A percentile compares a stretch with the other conserved stretches of the same genome.
Evolutionary conservation across 2,888 invertebrate species (phyloP).

Genomic region (Marronus borbonicus): DNA sequence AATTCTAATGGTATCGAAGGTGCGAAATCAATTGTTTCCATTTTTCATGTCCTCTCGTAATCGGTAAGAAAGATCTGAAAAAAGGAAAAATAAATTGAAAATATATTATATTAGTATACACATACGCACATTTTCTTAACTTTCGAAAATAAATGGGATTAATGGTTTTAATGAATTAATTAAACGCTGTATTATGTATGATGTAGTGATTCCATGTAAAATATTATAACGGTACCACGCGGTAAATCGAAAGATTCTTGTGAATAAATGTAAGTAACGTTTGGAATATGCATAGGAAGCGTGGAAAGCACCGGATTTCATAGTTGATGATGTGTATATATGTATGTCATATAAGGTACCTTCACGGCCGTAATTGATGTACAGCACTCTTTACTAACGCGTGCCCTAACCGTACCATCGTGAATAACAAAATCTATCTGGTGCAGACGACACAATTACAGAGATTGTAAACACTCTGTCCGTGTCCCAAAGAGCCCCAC

Average conservation of each 20-base stretch:
- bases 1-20: slow-evolving; percentile 8
- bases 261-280: slow-evolving; percentile 2
- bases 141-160: neutral
- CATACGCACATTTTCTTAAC: slow-evolving; percentile 15
- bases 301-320: slow-evolving; percentile 37
- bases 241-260: slow-evolving; percentile 36
- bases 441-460: slow-evolving; percentile 63
- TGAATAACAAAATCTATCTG: slow-evolving; percentile 44
- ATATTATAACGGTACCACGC: slow-evolving; percentile 57
- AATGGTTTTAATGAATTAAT: neutral
- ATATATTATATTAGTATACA: neutral
- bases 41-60: slow-evolving; percentile 5
- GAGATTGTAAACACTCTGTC: slow-evolving; percentile 68
- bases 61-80: slow-evolving; percentile 14
- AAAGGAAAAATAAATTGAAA: neutral
- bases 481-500: slow-evolving; percentile 67
- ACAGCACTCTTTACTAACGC: slow-evolving; percentile 36
- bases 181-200: slow-evolving; percentile 40
- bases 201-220: slow-evolving; percentile 54
- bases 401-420: slow-evolving; percentile 45
- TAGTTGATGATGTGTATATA: slow-evolving; percentile 19
- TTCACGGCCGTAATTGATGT: slow-evolving; percentile 31
- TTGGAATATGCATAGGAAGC: slow-evolving; percentile 1
- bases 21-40: slow-evolving; percentile 27
- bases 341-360: slow-evolving; percentile 28